Base-by-base conservation (phyloP, 2,113 vertebrate species). In the Varanus salvator region DNA sequence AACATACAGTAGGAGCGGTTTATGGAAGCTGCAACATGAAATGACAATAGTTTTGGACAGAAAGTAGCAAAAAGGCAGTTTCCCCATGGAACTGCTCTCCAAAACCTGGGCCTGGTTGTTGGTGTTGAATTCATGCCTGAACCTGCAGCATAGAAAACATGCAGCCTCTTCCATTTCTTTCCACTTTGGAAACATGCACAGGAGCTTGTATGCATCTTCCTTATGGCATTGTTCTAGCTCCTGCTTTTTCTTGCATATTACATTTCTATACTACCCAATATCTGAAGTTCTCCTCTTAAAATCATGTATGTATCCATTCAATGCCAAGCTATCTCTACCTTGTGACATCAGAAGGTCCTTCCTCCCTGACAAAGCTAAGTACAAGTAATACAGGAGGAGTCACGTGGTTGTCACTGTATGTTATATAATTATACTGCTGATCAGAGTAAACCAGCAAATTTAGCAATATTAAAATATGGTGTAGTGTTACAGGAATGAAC, bases 81-180 rank as follows among this genome's bases (percentile, higher is more conserved):
- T 90, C 84, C 92, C 92, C 90, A 90, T 90, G 89, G 92, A 92
- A 93, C 88, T 0, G 76, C 95, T 93, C 95, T 95, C 15, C 8
- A 0, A 77, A 83, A 0, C 7, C 21, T 1, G 72, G 86, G 86
- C 83, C 87, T 88, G 44, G 91, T 80, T 1, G 12, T 34, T 15
- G 4, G n/a, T 7, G 15, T 14, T 34, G n/a, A 74, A 72, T 3
- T 11, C 8, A 38, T 34, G 11, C 48, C 27, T 52, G 25, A 15
- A 31, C 48, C 29, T 80, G 8, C 48, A 52, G 48, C 50, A 52
- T 25, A 48, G 71, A 48, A 77, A 52, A 44, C 14, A 52, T 52
- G 48, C 21, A 7, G 1, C 23, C 23, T 15, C 77, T 50, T 48
- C 76, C 12, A 8, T 25, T 78, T 78, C 76, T 29, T 23, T 25